A percentile compares a stretch with the other conserved stretches of the same genome.
phyloP scores from a whole-genome alignment of 1,140 invertebrate genomes.

The Macrobrachium rosenbergii region DNA sequence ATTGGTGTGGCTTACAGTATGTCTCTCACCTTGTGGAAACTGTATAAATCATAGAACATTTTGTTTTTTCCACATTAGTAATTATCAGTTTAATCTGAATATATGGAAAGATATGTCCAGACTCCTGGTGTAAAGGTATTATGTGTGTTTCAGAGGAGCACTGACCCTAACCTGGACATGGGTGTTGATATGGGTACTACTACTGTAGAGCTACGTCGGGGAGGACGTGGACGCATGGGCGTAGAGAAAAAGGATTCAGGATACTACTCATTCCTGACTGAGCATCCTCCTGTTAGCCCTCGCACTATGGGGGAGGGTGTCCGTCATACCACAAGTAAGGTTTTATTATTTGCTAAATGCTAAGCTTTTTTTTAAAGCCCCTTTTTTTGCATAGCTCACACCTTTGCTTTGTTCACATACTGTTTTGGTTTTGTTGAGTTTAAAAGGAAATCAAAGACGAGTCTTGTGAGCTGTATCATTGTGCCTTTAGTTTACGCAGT shows the following conservation, averaged over 20 bases:
- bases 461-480: neutral
- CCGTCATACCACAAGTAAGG: constrained; percentile 56
- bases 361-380: neutral
- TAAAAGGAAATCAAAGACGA: neutral
- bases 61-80: no score
- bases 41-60: no score
- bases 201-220: constrained; percentile 37
- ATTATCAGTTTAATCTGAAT: no score
- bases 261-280: constrained; percentile 51
- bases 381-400: neutral
- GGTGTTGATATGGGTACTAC: constrained; percentile 46
- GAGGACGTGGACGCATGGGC: constrained; percentile 31
- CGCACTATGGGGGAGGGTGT: constrained; percentile 58
- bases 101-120: no score
- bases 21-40: no score
- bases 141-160: neutral
- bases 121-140: no score
- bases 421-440: neutral
- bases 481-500: no score
- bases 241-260: constrained; percentile 54
- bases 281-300: constrained; percentile 51
- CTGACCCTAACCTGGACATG: constrained; percentile 52
- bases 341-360: neutral
- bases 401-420: neutral
- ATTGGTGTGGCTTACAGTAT: no score